Evolutionary conservation across 2,113 vertebrate species (phyloP).

Genomic region (Pan paniscus): DNA sequence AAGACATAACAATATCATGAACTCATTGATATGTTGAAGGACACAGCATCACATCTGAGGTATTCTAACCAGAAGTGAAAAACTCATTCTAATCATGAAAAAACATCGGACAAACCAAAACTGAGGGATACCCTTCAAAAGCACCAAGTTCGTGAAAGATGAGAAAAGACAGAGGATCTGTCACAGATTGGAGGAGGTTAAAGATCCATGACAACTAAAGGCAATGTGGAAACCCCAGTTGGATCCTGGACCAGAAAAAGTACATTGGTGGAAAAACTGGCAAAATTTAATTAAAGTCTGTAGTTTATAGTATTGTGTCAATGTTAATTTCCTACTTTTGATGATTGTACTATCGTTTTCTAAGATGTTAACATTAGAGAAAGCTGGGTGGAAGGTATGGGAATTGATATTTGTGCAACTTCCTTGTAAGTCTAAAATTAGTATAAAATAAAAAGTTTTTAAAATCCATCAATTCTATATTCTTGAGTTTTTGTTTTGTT

Average conservation of each 20-base stretch:
- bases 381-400: not conserved
- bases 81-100: not conserved
- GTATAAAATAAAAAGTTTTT: slow-evolving; percentile 23
- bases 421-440: not conserved
- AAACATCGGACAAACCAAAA: not conserved
- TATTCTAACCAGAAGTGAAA: not conserved
- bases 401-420: not conserved
- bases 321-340: not conserved
- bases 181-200: not conserved
- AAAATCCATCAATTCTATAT: not conserved
- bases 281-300: not conserved
- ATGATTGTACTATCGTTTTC: not conserved
- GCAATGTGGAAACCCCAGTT: not conserved
- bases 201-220: not conserved
- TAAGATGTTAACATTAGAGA: not conserved
- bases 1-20: not conserved
- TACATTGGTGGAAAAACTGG: not conserved
- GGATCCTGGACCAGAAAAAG: not conserved
- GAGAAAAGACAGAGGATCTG: not conserved
- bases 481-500: not conserved
- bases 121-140: not conserved
- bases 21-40: not conserved
- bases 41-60: not conserved
- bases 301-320: not conserved
- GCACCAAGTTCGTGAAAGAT: not conserved